Evolutionary conservation across 2,888 invertebrate genomes (phyloP).

Genomic region (Germaria angustata): DNA sequence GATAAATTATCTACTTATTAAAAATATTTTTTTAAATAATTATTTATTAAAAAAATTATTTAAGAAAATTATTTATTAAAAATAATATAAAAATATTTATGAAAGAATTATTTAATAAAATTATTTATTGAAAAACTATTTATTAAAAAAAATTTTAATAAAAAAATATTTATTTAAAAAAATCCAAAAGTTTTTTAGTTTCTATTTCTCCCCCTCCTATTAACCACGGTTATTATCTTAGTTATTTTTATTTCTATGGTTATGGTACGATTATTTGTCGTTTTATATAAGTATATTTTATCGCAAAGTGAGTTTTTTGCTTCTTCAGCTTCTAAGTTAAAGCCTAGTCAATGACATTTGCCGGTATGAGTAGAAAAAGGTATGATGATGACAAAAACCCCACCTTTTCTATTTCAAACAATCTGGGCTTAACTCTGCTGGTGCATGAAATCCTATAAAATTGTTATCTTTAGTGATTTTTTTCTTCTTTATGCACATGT

Average conservation of each 20-base stretch:
- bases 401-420: conserved; percentile 7
- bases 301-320: neutral
- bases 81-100: too few species aligned
- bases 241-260: conserved; percentile 14
- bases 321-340: conserved; percentile 1
- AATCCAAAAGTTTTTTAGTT: too few species aligned
- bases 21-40: too few species aligned
- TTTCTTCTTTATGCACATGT: neutral
- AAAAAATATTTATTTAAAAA: too few species aligned
- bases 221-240: neutral
- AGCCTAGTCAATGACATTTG: conserved; percentile 75
- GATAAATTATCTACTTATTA: too few species aligned
- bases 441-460: conserved; percentile 69
- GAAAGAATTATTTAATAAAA: too few species aligned
- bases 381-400: conserved; percentile 6
- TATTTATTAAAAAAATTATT: too few species aligned
- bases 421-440: conserved; percentile 7
- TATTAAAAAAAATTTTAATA: too few species aligned
- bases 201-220: too few species aligned
- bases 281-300: conserved; percentile 20
- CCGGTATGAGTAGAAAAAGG: conserved; percentile 68
- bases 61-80: too few species aligned
- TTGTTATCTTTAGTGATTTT: conserved; percentile 16
- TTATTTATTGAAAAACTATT: too few species aligned
- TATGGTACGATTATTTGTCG: conserved; percentile 37